Base-by-base conservation (phyloP, 1,140 invertebrate species). In the Oncopeltus fasciatus region DNA sequence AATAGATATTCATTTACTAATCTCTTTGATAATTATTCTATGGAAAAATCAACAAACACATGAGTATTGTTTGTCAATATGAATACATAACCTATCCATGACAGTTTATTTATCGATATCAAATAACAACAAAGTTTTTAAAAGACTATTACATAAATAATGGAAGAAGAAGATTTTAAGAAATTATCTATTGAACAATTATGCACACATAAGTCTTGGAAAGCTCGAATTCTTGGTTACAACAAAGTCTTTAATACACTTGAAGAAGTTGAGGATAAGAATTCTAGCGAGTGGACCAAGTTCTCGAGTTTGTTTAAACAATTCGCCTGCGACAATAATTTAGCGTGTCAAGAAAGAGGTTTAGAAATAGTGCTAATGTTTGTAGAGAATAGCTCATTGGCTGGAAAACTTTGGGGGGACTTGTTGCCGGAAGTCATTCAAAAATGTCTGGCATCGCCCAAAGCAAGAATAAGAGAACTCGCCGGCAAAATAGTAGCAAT, bases 281-380 rank as follows among this genome's bases (percentile, higher is more conserved):
- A 96, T 71, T 88, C 88, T 49, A 83, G 90, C 1, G 93, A 97
- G 72, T 97, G 93, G 82, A 86, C 81, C 61, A 95, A 93, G 73
- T 97, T 87, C 75, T 74, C 89, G 1, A 85, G 88, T 2, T 75
- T 96, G n/a, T 81, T 98, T 33, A 96, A 96, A 71, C 97, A 97
- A 74, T 92, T 98, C 81, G 92, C 96, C 0, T 77, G 82, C 4
- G 95, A 98, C 71, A 92, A 85, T 63, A 97, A 98, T 87, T 93
- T 86, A 33, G 82, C 90, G 27, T 93, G 93, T 1, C 93, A 96
- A 74, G 95, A 98, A 72, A 98, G 95, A 79, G 95, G 90, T 27
- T 73, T 98, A 64, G 92, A 95, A 72, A 92, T 92, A 14, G 85
- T 90, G 1, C 72, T 95, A 26, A 85, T 87, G 18, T 98, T 86